Evolutionary conservation across 2,888 invertebrate genomes (phyloP), one percentile per base, ranked within the genome.

Genomic region (Diarsia rubi): DNA sequence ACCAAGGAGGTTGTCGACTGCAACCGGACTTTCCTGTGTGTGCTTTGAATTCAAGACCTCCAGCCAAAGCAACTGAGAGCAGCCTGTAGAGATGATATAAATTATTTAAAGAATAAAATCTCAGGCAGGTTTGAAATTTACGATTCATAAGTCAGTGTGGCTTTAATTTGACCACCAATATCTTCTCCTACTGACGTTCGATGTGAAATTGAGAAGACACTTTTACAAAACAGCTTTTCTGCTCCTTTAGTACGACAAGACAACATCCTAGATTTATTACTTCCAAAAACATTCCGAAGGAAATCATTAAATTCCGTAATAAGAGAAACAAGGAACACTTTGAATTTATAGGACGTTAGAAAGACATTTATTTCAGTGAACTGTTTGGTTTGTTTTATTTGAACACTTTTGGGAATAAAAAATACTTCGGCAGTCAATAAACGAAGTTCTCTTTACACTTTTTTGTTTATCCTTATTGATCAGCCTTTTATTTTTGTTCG

Each of bases 361-460:
- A 59, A 75, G 73, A 75, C 70, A 73, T 85, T 81, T 77, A 74
- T 72, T 77, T n/a, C 67, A 67, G 65, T 60, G 68, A 69, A 87
- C 75, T 79, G 69, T 73, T 77, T 37, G 68, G 65, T 81, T 76
- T 78, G 70, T 75, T 80, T 75, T 79, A 78, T 81, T 71, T 64
- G 79, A 74, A 73, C 69, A 75, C 87, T 84, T 81, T 79, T 60
- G 67, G 57, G 67, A 81, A 76, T 85, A 83, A 83, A 83, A 74
- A 81, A 83, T 78, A 75, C 80, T 82, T 86, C 47, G 65, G 31
- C 62, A 79, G 78, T 81, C 81, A 79, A 87, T 87, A 82, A 85
- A 81, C 44, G 42, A 71, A 80, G 64, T 74, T 80, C 57, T 21
- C 19, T 62, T 73, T 68, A 71, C 9, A 62, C 47, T 63, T 63